Conservation (phyloP, 2,888 invertebrate genomes). For the Caenorhabditis sp. region DNA sequence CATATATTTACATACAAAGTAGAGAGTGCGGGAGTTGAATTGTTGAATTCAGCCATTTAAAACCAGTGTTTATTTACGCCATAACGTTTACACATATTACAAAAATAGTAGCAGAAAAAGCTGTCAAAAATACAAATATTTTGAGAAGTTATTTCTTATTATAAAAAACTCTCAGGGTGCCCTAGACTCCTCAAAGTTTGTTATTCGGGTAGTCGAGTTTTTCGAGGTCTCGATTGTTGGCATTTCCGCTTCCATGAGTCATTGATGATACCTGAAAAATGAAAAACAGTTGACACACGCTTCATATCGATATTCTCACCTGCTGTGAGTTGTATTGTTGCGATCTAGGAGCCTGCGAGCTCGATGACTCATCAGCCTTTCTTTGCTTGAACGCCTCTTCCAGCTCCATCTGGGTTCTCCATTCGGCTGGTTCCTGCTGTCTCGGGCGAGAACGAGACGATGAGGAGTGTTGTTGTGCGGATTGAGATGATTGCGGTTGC, state of each 20-base stretch:
- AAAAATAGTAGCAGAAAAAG: slow-evolving; percentile 8
- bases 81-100: slow-evolving; percentile 18
- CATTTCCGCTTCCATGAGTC: slow-evolving; percentile 33
- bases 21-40: not conserved
- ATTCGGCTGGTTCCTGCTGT: slow-evolving; percentile 35
- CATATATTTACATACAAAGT: not conserved
- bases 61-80: slow-evolving; percentile 40
- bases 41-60: not conserved
- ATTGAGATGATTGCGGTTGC: slow-evolving; percentile 6
- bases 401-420: slow-evolving; percentile 27
- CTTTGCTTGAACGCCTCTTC: slow-evolving; percentile 28
- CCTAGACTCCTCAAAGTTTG: slow-evolving; percentile 28
- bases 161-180: not conserved
- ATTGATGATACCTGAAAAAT: slow-evolving; percentile 9
- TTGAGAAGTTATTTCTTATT: not conserved
- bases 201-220: slow-evolving; percentile 46
- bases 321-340: slow-evolving; percentile 42
- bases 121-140: not conserved
- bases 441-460: slow-evolving; percentile 25
- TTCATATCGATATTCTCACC: slow-evolving; percentile 1
- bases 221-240: slow-evolving; percentile 33
- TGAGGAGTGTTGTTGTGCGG: not conserved
- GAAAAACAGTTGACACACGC: too few species aligned
- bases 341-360: slow-evolving; percentile 7
- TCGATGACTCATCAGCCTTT: not conserved